phyloP scores from a whole-genome alignment of 2,797 vertebrate species.

The Manis pentadactyla region DNA sequence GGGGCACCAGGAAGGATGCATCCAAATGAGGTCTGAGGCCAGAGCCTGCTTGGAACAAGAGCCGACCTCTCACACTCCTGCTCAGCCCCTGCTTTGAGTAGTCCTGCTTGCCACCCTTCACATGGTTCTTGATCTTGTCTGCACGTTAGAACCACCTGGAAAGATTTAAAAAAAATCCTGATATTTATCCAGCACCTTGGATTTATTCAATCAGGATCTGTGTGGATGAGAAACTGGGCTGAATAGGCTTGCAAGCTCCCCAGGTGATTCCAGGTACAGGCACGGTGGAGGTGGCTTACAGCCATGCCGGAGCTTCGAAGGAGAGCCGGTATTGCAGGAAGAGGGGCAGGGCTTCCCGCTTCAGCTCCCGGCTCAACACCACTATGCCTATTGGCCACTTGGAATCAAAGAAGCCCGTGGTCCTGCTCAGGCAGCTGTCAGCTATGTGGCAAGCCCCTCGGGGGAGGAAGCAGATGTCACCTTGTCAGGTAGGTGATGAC shows the following conservation, averaged over 20 bases:
- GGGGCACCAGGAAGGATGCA: not conserved
- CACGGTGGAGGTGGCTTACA: no score
- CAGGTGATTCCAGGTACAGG: not conserved
- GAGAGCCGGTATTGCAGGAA: no score
- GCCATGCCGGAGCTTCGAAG: rapidly evolving
- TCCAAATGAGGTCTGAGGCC: not conserved
- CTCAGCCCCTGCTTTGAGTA: not conserved
- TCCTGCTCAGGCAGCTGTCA: not conserved
- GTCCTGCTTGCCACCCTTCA: not conserved
- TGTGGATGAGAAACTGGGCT: not conserved
- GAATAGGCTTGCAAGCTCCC: not conserved
- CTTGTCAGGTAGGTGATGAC: not conserved
- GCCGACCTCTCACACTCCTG: not conserved
- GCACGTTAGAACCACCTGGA: not conserved
- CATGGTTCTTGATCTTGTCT: not conserved
- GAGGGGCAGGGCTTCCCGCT: rapidly evolving
- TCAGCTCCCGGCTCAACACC: rapidly evolving
- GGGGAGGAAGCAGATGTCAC: not conserved
- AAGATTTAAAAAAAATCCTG: not conserved
- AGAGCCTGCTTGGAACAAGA: not conserved
- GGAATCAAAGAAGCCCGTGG: not conserved
- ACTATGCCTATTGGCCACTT: not conserved
- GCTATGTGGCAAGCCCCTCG: not conserved
- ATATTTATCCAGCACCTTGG: not conserved
- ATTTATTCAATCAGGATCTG: not conserved